phyloP scores from a whole-genome alignment of 2,797 vertebrate species.

The Cetoscarus ocellatus region DNA sequence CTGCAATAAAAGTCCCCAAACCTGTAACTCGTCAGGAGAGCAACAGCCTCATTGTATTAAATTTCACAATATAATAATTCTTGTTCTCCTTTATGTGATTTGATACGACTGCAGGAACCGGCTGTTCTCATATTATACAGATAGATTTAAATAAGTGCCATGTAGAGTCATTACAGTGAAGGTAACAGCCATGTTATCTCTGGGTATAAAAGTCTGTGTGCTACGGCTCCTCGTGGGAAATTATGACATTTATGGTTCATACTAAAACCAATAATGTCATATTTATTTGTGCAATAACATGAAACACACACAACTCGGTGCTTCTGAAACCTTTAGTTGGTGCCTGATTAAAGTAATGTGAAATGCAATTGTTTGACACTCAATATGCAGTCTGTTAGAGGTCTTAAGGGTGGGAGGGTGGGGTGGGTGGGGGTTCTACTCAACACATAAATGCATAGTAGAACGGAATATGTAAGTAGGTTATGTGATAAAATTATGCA shows the following conservation, averaged over 20 bases:
- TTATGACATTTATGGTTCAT: conserved; percentile 56
- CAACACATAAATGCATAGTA: too few species aligned
- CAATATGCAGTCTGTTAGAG: not conserved
- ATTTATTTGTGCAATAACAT: conserved; percentile 55
- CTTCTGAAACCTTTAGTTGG: conserved; percentile 11
- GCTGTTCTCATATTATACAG: conserved; percentile 53
- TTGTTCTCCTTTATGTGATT: conserved; percentile 49
- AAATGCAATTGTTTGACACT: conserved; percentile 14
- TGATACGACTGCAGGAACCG: conserved; percentile 40
- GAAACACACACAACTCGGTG: not conserved
- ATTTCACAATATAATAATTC: conserved; percentile 43
- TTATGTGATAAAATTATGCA: too few species aligned
- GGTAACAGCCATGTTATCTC: conserved; percentile 47
- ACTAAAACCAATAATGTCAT: conserved; percentile 41
- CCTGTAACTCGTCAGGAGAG: conserved; percentile 50
- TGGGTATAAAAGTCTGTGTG: conserved; percentile 30
- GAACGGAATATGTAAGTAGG: too few species aligned
- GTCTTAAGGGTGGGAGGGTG: not conserved
- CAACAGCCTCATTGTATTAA: conserved; percentile 39
- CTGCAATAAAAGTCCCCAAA: conserved; percentile 49
- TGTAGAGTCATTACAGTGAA: conserved; percentile 43
- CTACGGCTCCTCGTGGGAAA: conserved; percentile 30
- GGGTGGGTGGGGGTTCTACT: too few species aligned
- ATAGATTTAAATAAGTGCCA: conserved; percentile 67
- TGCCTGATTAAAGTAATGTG: conserved; percentile 16